Evolutionary conservation across 2,888 invertebrate species (phyloP), one percentile per base, ranked within the genome.

Genomic region (Cataglyphis cursor): DNA sequence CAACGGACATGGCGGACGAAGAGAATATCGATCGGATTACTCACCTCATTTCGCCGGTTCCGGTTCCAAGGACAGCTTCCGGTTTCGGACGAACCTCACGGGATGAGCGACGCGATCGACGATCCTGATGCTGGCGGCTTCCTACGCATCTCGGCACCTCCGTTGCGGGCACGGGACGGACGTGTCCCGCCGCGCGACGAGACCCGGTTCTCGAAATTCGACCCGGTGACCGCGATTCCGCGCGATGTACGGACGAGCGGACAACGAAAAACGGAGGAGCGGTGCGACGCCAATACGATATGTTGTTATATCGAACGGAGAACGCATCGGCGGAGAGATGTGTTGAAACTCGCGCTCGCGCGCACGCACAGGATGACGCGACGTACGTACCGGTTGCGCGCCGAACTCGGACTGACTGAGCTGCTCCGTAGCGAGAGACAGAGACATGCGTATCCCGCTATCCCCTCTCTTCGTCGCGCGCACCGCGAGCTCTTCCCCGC

Each of bases 341-440:
- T 28, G 61, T 31, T 31, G 41, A 62, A 31, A 38, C 51, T 81
- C 74, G 84, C 85, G 76, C 65, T 76, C 83, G 84, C 81, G 75
- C 85, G 75, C 85, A 82, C 81, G 61, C 15, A 81, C 83, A 74
- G 57, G 62, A 83, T 76, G 28, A 80, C 85, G 74, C 83, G 73
- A 90, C 91, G 88, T 90, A 90, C 91, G 88, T 90, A 93, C 92
- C 92, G 92, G 90, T 91, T 87, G 92, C 93, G 90, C 92, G 93
- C 90, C 93, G 91, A 93, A 92, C 93, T 92, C 92, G 88, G 90
- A 93, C 92, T 93, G 87, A 92, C 91, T 84, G 38, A 38, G 1
- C 44, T 5, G 51, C 8, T n/a, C 51, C 51, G 44, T 85, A 83
- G 85, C 59, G 66, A 83, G 90, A 88, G 90, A 91, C 90, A 90